These are phyloP conservation scores for Dicranocentrus wangi DNA, from an alignment of 2,888 invertebrate genomes.

Conservation along the genomic window DNA sequence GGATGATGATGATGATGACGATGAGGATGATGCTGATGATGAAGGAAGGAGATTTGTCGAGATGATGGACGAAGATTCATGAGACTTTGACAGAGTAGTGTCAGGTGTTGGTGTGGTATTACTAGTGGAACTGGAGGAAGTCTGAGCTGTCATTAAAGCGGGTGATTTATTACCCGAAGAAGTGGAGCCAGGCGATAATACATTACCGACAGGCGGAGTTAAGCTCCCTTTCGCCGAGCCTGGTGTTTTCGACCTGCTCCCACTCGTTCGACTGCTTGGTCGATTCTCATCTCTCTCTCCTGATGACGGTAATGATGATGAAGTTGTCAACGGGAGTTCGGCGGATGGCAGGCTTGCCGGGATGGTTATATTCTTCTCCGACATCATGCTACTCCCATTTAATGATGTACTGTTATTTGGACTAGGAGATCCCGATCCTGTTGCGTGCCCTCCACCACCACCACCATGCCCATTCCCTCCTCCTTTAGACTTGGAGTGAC, in stretches of 20 bases:
- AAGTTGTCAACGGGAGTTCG: slow-evolving; percentile 58
- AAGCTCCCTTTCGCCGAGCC: slow-evolving; percentile 57
- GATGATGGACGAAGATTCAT: slow-evolving; percentile 64
- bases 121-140: slow-evolving; percentile 20
- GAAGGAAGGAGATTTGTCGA: slow-evolving; percentile 49
- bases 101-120: slow-evolving; percentile 62
- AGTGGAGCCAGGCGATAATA: slow-evolving; percentile 55
- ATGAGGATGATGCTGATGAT: slow-evolving; percentile 56
- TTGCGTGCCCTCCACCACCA: slow-evolving; percentile 19
- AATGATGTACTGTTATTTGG: slow-evolving; percentile 26
- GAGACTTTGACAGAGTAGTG: slow-evolving; percentile 65
- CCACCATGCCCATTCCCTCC: slow-evolving; percentile 7
- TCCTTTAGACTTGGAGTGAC: slow-evolving; percentile 35
- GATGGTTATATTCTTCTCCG: slow-evolving; percentile 51
- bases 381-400: slow-evolving; percentile 5
- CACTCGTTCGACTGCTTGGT: slow-evolving; percentile 41
- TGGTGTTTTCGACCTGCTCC: slow-evolving; percentile 59
- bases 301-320: slow-evolving; percentile 51
- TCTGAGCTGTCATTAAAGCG: slow-evolving; percentile 55
- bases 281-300: slow-evolving; percentile 7
- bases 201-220: slow-evolving; percentile 53
- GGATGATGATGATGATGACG: slow-evolving; percentile 40
- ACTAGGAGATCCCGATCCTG: slow-evolving; percentile 52
- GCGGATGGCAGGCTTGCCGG: slow-evolving; percentile 49
- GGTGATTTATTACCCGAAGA: slow-evolving; percentile 50